Evolutionary conservation across 1,140 invertebrate genomes (phyloP), one percentile per base, ranked within the genome.

Genomic region (Calephelis nemesis): DNA sequence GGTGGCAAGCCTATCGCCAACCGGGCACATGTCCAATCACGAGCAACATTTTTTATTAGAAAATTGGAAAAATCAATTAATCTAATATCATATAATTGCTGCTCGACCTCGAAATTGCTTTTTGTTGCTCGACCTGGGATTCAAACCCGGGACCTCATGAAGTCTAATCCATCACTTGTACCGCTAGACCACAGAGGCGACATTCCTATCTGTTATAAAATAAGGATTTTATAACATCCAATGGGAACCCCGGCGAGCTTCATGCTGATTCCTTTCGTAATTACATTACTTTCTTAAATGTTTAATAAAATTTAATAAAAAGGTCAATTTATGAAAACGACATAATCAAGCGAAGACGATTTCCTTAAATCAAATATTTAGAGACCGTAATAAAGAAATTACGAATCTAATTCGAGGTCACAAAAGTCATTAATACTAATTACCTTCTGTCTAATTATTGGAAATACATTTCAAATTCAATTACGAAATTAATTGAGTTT

Each of bases 351-450:
- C 52, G 40, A 66, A 19, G 40, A 45, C 9, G 13, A 54, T 58
- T 54, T 39, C 49, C 39, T 54, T 66, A 52, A 58, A 58, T 66
- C 40, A 66, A 66, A 54, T 66, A 58, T 58, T 58, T 39, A 58
- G 12, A 39, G 15, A 30, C 10, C 2, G 52, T 13, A 52, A 66
- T 66, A 40, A 54, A 66, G 39, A 54, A 42, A 58, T 66, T 54
- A 66, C 11, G 30, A 7, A 49, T 58, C 39, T 7, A 66, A 66
- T 19, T 40, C 13, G 39, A 66, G 49, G 49, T 66, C 42, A 66
- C 40, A 52, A 52, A 10, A 47, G 40, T 15, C 54, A 66, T 54
- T 58, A 54, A 15, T 54, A 13, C 10, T 66, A 19, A 66, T 66
- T 66, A 39, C 45, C 42, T 66, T 19, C 52, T 49, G 19, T n/a